Conservation (phyloP, 2,113 vertebrate genomes). For the Ictalurus punctatus region DNA sequence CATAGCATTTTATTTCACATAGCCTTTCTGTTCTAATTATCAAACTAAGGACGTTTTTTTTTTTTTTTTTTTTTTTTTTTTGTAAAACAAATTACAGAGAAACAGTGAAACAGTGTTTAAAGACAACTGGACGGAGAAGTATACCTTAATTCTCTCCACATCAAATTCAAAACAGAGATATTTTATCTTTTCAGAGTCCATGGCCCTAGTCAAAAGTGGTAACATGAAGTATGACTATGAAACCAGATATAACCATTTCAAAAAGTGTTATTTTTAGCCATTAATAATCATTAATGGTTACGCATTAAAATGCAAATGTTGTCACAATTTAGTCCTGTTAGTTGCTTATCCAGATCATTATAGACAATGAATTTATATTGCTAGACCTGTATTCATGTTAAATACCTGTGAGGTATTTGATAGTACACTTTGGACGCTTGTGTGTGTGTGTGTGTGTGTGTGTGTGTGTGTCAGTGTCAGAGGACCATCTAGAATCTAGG, state of each 20-base stretch:
- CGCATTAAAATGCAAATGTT: not conserved
- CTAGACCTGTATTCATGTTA: not conserved
- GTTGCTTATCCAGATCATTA: not conserved
- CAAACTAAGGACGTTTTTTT: not conserved
- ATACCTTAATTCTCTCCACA: not conserved
- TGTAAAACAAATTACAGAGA: not conserved
- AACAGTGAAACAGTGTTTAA: not conserved
- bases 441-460: not conserved
- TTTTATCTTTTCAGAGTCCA: not conserved
- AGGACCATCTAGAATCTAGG: not conserved
- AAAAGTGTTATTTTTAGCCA: not conserved
- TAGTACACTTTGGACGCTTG: not conserved
- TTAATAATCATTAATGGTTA: not conserved
- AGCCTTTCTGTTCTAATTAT: not conserved
- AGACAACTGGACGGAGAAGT: not conserved
- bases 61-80: not conserved
- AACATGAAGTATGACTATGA: not conserved
- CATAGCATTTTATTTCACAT: not conserved
- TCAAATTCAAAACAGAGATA: not conserved
- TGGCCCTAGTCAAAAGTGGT: not conserved
- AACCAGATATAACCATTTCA: not conserved
- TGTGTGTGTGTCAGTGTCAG: not conserved
- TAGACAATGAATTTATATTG: not conserved
- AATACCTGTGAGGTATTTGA: not conserved
- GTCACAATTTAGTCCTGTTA: not conserved